Evolutionary conservation across 2,113 vertebrate genomes (phyloP).

Genomic region (Rhinolophus sinicus): DNA sequence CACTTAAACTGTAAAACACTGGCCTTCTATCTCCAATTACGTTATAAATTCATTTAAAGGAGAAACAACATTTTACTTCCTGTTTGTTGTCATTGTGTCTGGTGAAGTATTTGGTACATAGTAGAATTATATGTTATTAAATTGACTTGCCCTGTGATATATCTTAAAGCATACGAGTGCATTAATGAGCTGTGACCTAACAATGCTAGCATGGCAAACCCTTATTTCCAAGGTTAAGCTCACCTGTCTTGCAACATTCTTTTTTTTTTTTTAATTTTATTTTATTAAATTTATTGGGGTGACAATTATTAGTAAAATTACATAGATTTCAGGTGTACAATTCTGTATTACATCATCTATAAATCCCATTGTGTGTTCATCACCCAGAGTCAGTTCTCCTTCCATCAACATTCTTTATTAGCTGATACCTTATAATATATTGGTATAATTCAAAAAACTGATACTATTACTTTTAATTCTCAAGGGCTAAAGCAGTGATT

Average conservation of each 20-base stretch:
- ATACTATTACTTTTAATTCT: not conserved
- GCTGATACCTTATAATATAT: too few species aligned
- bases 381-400: too few species aligned
- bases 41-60: not conserved
- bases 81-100: not conserved
- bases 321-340: too few species aligned
- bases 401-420: not conserved
- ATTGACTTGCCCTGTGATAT: not conserved
- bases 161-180: not conserved
- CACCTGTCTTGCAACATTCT: not conserved
- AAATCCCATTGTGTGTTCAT: too few species aligned
- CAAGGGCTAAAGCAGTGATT: not conserved
- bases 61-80: not conserved
- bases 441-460: not conserved
- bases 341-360: too few species aligned
- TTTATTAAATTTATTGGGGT: too few species aligned
- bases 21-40: not conserved
- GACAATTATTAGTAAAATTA: too few species aligned
- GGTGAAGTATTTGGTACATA: not conserved
- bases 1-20: not conserved
- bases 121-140: too few species aligned
- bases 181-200: not conserved
- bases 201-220: fast-evolving
- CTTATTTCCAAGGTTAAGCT: not conserved
- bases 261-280: too few species aligned